Evolutionary conservation across 2,888 invertebrate species (phyloP), one percentile per base, ranked within the genome.

Genomic region (Cremastinae sp.): DNA sequence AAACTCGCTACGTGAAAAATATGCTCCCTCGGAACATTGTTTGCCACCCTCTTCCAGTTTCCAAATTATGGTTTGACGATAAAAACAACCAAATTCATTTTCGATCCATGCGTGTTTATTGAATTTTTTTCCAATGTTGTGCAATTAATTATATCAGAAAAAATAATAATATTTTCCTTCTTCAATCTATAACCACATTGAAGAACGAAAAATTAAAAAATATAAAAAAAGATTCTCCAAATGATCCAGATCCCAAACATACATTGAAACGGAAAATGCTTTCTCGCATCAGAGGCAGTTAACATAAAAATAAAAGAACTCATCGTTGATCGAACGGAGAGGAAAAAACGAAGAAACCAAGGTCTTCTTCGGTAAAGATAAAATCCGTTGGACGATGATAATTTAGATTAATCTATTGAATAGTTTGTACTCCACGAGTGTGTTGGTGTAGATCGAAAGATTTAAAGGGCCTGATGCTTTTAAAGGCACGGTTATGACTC

Each of bases 401-500:
- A 28, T 28, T 28, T 28, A 28, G 28, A 28, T 28, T 28, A 28
- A 28, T 28, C 28, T 28, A 28, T 28, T 5, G 14, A 14, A 45
- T 22, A 51, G 20, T 37, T 51, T 51, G 45, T 22, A 8, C 53
- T 16, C 5, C 12, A 35, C 59, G 68, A 74, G 53, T 28, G 55
- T 65, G 14, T n/a, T 2, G 22, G 39, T 20, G 49, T 22, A 58
- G 59, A 72, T 73, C 65, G 66, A 75, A 55, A 70, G 51, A 37
- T 65, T 65, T 55, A 66, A 77, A 78, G 72, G 62, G 79, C 74
- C 71, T 71, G 74, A 59, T 69, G 56, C 3, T 37, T 7, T 35
- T 45, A 56, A 66, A 74, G 75, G 61, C 74, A 73, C 59, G 56
- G 66, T 58, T 53, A 71, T 53, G 53, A 75, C 78, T 79, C 75